phyloP scores from a whole-genome alignment of 2,888 invertebrate genomes.

The Stratiomys singularior region DNA sequence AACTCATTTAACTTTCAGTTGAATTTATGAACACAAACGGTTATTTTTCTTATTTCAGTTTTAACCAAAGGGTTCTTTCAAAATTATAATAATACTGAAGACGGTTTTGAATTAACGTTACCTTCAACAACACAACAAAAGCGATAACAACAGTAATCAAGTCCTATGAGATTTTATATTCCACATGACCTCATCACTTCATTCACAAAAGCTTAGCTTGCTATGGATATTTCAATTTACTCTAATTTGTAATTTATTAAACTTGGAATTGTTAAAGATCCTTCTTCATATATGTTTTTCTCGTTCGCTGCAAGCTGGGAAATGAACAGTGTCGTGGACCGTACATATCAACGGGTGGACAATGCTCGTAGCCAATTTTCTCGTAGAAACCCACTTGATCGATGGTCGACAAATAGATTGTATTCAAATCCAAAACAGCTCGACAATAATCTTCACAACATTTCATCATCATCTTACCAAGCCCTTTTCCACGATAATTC shows the following conservation, averaged over 20 bases:
- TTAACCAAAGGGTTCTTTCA: too few species aligned
- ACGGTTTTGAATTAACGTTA: too few species aligned
- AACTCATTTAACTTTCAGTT: too few species aligned
- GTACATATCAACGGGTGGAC: conserved; percentile 77
- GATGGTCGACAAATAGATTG: conserved; percentile 76
- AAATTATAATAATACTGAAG: too few species aligned
- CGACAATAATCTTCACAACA: conserved; percentile 80
- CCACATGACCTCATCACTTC: too few species aligned
- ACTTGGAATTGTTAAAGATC: conserved; percentile 58
- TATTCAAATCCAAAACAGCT: conserved; percentile 70
- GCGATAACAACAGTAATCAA: too few species aligned
- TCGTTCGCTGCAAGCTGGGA: conserved; percentile 62
- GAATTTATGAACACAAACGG: too few species aligned
- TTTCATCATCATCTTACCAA: conserved; percentile 79
- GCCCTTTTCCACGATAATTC: conserved; percentile 76
- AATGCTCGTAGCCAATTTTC: conserved; percentile 77
- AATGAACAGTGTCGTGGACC: conserved; percentile 67
- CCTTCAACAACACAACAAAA: too few species aligned
- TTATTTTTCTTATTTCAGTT: too few species aligned
- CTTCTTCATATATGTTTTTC: conserved; percentile 66
- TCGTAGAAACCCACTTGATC: conserved; percentile 81
- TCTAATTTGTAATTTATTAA: conserved; percentile 5
- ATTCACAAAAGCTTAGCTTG: not conserved
- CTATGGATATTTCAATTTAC: not conserved
- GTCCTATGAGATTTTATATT: too few species aligned